phyloP scores from a whole-genome alignment of 2,797 vertebrate species.

The Coregonus ussuriensis region DNA sequence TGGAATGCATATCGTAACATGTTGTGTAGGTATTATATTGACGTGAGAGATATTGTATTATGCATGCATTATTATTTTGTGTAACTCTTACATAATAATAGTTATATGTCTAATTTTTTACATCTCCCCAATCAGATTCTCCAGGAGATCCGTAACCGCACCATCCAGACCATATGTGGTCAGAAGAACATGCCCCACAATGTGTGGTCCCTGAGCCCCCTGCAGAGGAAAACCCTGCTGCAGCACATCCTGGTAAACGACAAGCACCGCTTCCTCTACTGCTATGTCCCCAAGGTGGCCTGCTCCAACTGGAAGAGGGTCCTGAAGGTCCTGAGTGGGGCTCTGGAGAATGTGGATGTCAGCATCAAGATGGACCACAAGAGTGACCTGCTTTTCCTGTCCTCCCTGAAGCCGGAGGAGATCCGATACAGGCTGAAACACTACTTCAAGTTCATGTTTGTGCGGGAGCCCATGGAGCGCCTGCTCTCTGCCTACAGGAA shows the following conservation, averaged over 20 bases:
- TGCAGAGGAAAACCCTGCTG: conserved; percentile 85
- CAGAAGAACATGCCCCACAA: conserved; percentile 85
- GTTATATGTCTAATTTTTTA: not conserved
- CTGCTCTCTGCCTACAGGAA: conserved; percentile 94
- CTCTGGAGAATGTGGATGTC: conserved; percentile 82
- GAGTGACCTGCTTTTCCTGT: conserved; percentile 86
- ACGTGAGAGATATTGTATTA: not conserved
- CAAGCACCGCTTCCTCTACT: conserved; percentile 91
- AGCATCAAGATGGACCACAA: conserved; percentile 92
- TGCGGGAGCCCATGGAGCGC: conserved; percentile 90
- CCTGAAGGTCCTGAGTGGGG: conserved; percentile 89
- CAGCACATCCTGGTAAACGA: conserved; percentile 94
- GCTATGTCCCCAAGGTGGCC: conserved; percentile 97
- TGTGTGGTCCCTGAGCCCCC: conserved; percentile 83
- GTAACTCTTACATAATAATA: too few relatives aligned
- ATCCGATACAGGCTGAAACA: conserved; percentile 88
- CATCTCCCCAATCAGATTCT: conserved; percentile 65
- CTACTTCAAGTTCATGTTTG: conserved; percentile 97
- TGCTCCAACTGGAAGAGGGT: conserved; percentile 98
- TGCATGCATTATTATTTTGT: too few relatives aligned
- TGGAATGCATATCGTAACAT: conserved; percentile 36
- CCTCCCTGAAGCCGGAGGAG: conserved; percentile 84
- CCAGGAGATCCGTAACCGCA: conserved; percentile 89
- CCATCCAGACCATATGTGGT: conserved; percentile 82
- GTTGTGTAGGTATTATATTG: conserved; percentile 15